phyloP scores from a whole-genome alignment of 2,113 vertebrate species.

The Eulemur rufifrons region DNA sequence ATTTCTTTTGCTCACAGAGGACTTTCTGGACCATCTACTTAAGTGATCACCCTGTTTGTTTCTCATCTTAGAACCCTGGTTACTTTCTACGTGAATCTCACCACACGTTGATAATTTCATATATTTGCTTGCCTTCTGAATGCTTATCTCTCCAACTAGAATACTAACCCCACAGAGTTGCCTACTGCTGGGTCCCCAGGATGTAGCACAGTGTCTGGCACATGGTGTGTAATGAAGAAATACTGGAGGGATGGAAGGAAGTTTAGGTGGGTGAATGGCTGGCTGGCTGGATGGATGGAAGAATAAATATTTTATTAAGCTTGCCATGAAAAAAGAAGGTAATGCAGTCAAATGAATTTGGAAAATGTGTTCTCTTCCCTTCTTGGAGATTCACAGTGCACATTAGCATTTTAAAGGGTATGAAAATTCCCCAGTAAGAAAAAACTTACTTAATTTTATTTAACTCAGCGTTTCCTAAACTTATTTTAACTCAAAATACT shows the following conservation, averaged over 20 bases:
- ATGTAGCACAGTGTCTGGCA: background rate
- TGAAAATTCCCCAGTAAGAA: conserved; percentile 61
- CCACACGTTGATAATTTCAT: background rate
- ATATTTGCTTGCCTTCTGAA: conserved; percentile 7
- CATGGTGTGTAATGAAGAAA: background rate
- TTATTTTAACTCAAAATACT: conserved; percentile 68
- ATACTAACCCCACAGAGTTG: background rate
- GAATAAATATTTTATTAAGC: conserved; percentile 1
- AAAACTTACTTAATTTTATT: conserved; percentile 62
- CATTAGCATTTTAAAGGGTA: conserved; percentile 55
- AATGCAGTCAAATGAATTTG: conserved; percentile 29
- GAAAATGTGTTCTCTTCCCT: conserved; percentile 31
- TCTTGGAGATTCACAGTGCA: background rate
- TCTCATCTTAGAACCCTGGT: background rate
- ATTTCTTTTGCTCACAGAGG: conserved; percentile 31
- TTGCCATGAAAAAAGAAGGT: background rate
- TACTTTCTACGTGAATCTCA: background rate
- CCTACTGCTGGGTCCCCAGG: background rate
- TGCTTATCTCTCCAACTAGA: background rate
- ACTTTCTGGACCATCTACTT: conserved; percentile 6
- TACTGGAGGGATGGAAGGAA: background rate
- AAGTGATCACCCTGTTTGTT: background rate
- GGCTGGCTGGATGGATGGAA: background rate
- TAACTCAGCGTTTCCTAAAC: conserved; percentile 56
- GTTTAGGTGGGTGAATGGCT: background rate